A percentile compares a stretch with the other conserved stretches of the same genome.
Evolutionary conservation across 2,888 invertebrate species (phyloP).

Genomic region (Agriotes lineatus): DNA sequence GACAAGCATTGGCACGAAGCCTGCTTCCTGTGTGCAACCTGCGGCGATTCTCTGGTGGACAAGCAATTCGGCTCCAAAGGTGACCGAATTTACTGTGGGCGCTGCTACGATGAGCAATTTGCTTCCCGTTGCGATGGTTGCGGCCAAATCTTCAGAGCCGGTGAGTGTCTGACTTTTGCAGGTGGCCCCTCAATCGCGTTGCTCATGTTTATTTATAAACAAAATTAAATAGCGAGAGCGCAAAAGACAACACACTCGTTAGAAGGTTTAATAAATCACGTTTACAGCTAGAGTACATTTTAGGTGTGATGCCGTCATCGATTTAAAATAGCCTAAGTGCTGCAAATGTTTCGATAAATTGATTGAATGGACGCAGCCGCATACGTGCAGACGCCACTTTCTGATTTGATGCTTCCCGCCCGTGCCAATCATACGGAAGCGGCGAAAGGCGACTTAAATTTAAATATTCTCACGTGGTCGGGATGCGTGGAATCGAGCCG

Average conservation of each 20-base stretch:
- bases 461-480: no score
- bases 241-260: not conserved
- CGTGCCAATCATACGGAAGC: constrained; percentile 2
- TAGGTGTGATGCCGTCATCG: constrained; percentile 26
- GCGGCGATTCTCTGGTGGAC: constrained; percentile 97
- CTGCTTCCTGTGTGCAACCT: constrained; percentile 98
- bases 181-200: not conserved
- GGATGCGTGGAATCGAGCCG: not conserved
- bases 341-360: constrained; percentile 7
- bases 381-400: not conserved
- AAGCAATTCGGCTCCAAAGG: constrained; percentile 99
- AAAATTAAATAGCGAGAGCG: constrained; percentile 13
- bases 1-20: constrained; percentile 99
- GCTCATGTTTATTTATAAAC: constrained; percentile 27
- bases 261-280: constrained; percentile 21
- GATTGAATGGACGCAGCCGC: not conserved
- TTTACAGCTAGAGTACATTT: constrained; percentile 10
- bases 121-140: constrained; percentile 99
- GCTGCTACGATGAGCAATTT: constrained; percentile 99
- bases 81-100: constrained; percentile 99
- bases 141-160: constrained; percentile 98
- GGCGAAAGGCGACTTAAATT: constrained; percentile 1
- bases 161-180: constrained; percentile 72
- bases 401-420: constrained; percentile 4
- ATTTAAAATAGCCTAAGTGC: constrained; percentile 22